Base-by-base conservation (phyloP, 2,888 invertebrate genomes). In the Synanthedon formicaeformis region DNA sequence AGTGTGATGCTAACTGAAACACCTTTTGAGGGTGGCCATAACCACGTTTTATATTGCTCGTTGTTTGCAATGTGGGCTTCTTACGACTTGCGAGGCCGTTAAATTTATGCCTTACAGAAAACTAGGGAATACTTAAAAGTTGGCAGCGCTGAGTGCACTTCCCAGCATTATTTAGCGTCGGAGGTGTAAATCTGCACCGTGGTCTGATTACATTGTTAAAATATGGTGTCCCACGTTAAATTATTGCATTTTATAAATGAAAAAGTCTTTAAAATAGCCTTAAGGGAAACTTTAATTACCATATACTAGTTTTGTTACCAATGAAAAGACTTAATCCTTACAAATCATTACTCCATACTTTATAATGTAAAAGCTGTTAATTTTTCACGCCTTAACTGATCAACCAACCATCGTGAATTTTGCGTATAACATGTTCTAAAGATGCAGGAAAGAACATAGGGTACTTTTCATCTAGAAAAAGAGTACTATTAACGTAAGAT, bases 61-160 rank as follows among this genome's bases (percentile, higher is more conserved):
- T 66, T 66, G 64, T 66, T 66, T 64, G 63, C 62, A 58, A 59
- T 62, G 64, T 59, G 64, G 63, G 62, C 62, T 18, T 13, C 27
- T 72, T 69, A 67, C 70, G 65, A 67, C 59, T 60, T 58, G 60
- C 57, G 57, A 52, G 58, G 40, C 63, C 62, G 66, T 73, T 71
- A 71, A 74, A 72, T 73, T 62, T 69, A 66, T 68, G 61, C 66
- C 59, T 58, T 59, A 53, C 57, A 65, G 63, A 65, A 65, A 60
- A 56, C 60, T 34, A 18, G 16, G 54, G 60, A 65, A 64, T 66
- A 63, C 64, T 63, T 45, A 45, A 63, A 64, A 62, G 58, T 62
- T 60, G 57, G 57, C 54, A 56, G 56, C 56, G 57, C 50, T 51
- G 56, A 59, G 61, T 64, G 62, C 62, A 66, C 63, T 66, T 64